Evolutionary conservation across 2,113 vertebrate species (phyloP).

Genomic region (Excalfactoria chinensis): DNA sequence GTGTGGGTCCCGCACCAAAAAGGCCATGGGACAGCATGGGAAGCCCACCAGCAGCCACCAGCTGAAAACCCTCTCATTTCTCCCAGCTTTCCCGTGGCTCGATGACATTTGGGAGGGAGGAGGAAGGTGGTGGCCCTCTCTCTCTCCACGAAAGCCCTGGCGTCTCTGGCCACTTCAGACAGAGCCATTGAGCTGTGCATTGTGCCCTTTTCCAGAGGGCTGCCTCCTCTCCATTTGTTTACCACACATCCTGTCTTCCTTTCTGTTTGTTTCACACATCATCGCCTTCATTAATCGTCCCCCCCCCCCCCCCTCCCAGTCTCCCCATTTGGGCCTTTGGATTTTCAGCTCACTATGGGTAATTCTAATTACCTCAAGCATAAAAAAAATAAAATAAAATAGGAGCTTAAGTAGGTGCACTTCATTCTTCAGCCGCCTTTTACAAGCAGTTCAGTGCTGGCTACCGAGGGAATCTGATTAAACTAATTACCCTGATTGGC

Average conservation of each 20-base stretch:
- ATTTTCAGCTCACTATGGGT: slow-evolving; percentile 81
- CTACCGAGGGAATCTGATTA: slow-evolving; percentile 85
- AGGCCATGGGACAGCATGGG: accelerated
- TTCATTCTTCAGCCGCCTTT: slow-evolving; percentile 86
- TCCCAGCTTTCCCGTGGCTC: neutral
- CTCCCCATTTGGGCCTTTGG: slow-evolving; percentile 80
- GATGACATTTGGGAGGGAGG: neutral
- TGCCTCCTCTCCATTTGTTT: slow-evolving; percentile 82
- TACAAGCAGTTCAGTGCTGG: slow-evolving; percentile 78
- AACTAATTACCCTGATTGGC: slow-evolving; percentile 89
- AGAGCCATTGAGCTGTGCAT: slow-evolving; percentile 29
- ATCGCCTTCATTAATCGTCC: slow-evolving; percentile 84
- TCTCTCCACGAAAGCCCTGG: slow-evolving; percentile 63
- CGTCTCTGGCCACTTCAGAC: slow-evolving; percentile 82
- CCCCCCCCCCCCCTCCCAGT: neutral
- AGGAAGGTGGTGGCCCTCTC: neutral
- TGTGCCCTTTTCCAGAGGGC: slow-evolving; percentile 64
- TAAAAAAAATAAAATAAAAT: slow-evolving; percentile 72
- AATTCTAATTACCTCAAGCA: slow-evolving; percentile 88
- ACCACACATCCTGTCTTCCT: slow-evolving; percentile 84
- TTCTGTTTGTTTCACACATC: slow-evolving; percentile 78
- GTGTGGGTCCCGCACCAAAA: neutral
- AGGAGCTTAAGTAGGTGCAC: slow-evolving; percentile 82
- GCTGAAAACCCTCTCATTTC: neutral
- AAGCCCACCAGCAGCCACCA: neutral